Base-by-base conservation (phyloP, 2,113 vertebrate genomes). In the Manacus vitellinus region DNA sequence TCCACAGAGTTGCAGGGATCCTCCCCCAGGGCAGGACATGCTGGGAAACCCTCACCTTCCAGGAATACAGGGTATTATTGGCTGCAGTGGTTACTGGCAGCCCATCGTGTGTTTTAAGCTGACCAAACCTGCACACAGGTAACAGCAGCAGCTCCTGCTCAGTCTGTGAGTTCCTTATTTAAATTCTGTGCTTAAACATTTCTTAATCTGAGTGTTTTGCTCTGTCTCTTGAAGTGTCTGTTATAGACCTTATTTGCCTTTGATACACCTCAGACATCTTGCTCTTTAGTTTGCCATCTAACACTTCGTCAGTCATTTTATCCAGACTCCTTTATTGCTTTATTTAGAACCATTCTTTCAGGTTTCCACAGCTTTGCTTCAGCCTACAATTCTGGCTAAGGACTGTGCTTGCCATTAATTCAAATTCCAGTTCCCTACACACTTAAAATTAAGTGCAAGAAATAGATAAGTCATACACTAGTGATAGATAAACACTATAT, bases 1-100 rank as follows among this genome's bases (percentile, higher is more conserved):
- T 5, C 3, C 5, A 0, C 2, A 4, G 5, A 12, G 6, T 54
- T 44, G 27, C 73, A 68, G 16, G 39, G 13, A 16, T 6, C 10
- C 17, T 21, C 14, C 14, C 7, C 31, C 44, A 20, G 15, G 41
- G 19, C 37, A 44, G 44, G 49, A 14, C 7, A 33, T 15, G 10
- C 10, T 27, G 44, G 31, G 15, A 31, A 71, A 22, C 15, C 8
- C 43, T 12, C 4, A 1, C 4, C 30, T 37, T 47, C 30, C 33
- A 89, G 51, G 55, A 74, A 2, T 10, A n/a, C 4, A n/a, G 15
- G 3, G 11, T 9, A 16, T 37, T 28, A 4, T 27, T 28, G 37
- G 8, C 9, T 6, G 7, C 12, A 21, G 13, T 23, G 27, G 24
- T 15, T 46, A 30, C 46, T 35, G 6, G 1, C 3, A 23, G 15